phyloP scores from a whole-genome alignment of 2,113 vertebrate species.

The Anthoscopus minutus region DNA sequence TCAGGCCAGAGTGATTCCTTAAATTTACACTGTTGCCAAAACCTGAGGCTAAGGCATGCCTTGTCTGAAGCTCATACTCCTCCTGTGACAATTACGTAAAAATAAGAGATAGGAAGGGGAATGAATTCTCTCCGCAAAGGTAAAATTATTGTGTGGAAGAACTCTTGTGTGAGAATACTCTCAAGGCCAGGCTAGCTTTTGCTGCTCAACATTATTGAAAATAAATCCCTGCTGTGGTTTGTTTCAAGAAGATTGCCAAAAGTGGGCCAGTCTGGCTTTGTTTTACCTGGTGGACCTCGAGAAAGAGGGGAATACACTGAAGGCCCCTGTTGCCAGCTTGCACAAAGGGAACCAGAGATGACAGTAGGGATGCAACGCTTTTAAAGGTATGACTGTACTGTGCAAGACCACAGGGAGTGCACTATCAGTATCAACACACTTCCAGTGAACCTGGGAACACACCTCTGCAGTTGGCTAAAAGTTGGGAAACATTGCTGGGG shows the following conservation, averaged over 20 bases:
- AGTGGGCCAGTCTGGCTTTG: background rate
- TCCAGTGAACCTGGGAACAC: background rate
- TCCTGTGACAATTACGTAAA: background rate
- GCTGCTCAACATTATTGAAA: background rate
- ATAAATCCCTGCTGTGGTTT: background rate
- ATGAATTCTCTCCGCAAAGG: background rate
- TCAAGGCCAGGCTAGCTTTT: background rate
- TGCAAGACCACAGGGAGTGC: background rate
- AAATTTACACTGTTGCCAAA: background rate
- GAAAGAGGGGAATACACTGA: background rate
- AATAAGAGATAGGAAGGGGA: background rate
- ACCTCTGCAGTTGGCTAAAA: background rate
- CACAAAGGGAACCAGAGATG: background rate
- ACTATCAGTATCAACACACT: background rate
- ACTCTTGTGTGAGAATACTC: background rate
- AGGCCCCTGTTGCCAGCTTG: background rate
- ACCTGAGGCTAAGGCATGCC: background rate
- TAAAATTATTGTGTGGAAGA: background rate
- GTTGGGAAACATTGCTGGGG: background rate
- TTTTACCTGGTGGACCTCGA: background rate
- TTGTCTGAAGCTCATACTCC: background rate
- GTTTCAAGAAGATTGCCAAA: background rate
- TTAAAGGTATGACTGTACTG: accelerated
- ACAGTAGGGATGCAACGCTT: background rate
- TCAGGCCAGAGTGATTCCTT: background rate